Evolutionary conservation across 2,888 invertebrate genomes (phyloP).

Genomic region (Sesia apiformis): DNA sequence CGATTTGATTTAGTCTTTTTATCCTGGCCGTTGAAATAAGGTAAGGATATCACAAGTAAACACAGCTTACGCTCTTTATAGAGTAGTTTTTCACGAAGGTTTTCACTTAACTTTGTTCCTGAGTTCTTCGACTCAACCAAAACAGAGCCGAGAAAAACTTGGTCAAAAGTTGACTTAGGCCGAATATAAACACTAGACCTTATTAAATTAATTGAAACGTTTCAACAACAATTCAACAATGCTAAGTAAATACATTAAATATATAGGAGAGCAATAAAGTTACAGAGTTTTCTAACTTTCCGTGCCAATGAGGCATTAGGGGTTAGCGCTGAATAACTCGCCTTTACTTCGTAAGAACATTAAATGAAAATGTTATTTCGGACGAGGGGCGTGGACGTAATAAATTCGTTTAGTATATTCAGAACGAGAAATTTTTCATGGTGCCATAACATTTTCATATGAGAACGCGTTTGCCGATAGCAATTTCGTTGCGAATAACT

Average conservation of each 20-base stretch:
- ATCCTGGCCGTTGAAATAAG: too few species aligned
- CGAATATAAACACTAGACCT: too few species aligned
- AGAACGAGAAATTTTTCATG: constrained; percentile 5
- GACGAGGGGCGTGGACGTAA: constrained; percentile 32
- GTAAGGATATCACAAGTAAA: too few species aligned
- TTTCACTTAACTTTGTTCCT: too few species aligned
- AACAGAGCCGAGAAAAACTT: too few species aligned
- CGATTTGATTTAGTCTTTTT: too few species aligned
- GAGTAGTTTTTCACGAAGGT: too few species aligned
- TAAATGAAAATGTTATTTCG: constrained; percentile 51
- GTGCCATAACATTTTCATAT: constrained; percentile 10
- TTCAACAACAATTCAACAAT: too few species aligned
- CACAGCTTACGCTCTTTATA: too few species aligned
- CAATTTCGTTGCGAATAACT: constrained; percentile 2
- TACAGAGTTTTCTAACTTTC: constrained; percentile 8
- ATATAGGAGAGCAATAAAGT: background rate
- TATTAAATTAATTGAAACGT: too few species aligned
- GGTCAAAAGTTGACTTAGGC: too few species aligned
- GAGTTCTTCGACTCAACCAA: too few species aligned
- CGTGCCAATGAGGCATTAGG: constrained; percentile 57
- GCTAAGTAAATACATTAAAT: background rate
- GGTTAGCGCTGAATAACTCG: constrained; percentile 42
- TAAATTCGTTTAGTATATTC: constrained; percentile 25
- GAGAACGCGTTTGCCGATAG: constrained; percentile 6
- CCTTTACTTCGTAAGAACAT: constrained; percentile 43